These are phyloP conservation scores for Poecile atricapillus DNA, from an alignment of 2,113 vertebrate genomes.

Conservation along the genomic window DNA sequence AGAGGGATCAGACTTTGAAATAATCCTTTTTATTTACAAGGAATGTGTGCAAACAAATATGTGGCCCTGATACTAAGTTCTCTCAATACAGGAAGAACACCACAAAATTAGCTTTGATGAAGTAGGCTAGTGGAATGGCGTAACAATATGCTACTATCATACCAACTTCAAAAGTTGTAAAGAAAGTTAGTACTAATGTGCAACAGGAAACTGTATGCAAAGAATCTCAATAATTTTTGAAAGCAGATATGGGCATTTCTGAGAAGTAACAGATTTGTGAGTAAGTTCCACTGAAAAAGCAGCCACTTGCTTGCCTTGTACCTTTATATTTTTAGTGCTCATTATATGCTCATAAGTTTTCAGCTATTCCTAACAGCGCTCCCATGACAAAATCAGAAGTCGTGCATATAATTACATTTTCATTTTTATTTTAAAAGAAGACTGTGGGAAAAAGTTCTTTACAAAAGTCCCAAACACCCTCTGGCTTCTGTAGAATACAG, in stretches of 20 bases:
- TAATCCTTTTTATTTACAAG: neutral
- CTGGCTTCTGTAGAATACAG: neutral
- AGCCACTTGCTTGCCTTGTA: neutral
- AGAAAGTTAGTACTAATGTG: neutral
- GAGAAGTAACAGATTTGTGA: neutral
- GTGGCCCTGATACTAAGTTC: neutral
- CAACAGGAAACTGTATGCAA: neutral
- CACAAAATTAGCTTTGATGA: neutral
- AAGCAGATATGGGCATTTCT: neutral
- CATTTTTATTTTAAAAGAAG: neutral
- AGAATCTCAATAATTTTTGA: neutral
- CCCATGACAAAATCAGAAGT: neutral
- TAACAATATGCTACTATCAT: neutral
- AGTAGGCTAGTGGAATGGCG: neutral
- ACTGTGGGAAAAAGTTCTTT: neutral
- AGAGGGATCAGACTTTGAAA: neutral
- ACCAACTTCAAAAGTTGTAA: neutral
- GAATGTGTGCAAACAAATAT: neutral
- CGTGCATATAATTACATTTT: neutral
- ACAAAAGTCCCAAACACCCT: neutral
- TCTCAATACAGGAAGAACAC: neutral
- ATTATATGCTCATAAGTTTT: neutral
- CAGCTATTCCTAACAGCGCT: neutral
- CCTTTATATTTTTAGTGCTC: neutral
- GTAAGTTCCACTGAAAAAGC: neutral